phyloP scores from a whole-genome alignment of 1,140 invertebrate genomes.

The Drosophila kurseongensis region DNA sequence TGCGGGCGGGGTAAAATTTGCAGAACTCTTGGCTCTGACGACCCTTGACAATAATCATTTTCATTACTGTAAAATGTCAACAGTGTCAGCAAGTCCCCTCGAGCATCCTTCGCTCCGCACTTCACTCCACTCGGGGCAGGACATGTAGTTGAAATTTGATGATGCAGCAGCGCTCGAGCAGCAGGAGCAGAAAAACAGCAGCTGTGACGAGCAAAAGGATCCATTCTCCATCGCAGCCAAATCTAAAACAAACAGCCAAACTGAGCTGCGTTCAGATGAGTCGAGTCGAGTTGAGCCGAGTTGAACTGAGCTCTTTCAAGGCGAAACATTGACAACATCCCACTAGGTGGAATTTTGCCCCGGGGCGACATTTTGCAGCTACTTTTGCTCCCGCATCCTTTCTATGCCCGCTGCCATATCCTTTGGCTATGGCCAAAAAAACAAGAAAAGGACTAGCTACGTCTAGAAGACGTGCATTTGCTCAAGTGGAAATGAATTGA shows the following conservation, averaged over 20 bases:
- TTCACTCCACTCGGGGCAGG: slow-evolving; percentile 26
- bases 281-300: slow-evolving; percentile 4
- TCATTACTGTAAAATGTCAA: slow-evolving; percentile 74
- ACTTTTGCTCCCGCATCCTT: slow-evolving; percentile 51
- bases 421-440: slow-evolving; percentile 48
- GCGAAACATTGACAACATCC: slow-evolving; percentile 57
- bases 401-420: slow-evolving; percentile 13
- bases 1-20: slow-evolving; percentile 13
- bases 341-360: slow-evolving; percentile 27
- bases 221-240: slow-evolving; percentile 28
- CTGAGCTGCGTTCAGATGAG: slow-evolving; percentile 30
- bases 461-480: slow-evolving; percentile 79
- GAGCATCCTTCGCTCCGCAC: slow-evolving; percentile 23
- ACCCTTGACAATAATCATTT: slow-evolving; percentile 78
- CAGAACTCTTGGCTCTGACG: slow-evolving; percentile 36
- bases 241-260: slow-evolving; percentile 72
- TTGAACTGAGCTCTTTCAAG: slow-evolving; percentile 49
- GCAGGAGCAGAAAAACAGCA: slow-evolving; percentile 35
- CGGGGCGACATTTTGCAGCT: slow-evolving; percentile 68
- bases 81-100: slow-evolving; percentile 58
- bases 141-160: slow-evolving; percentile 74
- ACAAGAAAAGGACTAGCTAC: slow-evolving; percentile 8
- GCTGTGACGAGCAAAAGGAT: slow-evolving; percentile 26
- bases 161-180: slow-evolving; percentile 48
- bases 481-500: slow-evolving; percentile 83